Evolutionary conservation across 2,113 vertebrate species (phyloP), one percentile per base, ranked within the genome.

Genomic region (Azemiops feae): DNA sequence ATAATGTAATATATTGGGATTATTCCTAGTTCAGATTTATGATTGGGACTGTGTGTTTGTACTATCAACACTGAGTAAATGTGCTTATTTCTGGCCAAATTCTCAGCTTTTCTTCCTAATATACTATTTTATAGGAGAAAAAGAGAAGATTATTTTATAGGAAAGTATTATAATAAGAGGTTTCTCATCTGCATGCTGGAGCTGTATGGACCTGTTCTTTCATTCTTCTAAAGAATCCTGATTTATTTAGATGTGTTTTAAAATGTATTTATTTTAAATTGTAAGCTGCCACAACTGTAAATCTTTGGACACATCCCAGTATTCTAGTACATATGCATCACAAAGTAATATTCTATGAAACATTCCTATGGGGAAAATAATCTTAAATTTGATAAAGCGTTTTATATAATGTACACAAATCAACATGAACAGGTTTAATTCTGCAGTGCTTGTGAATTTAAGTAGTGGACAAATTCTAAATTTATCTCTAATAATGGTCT

Each of bases 401-500:
- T 20, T 39, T 22, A 22, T 81, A 74, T 74, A 34, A 74, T 39
- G n/a, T 74, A 39, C 6, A 43, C 0, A 3, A 11, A 3, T 18
- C 34, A 60, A 50, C 60, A 58, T 39, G 54, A 14, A 52, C 9
- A 55, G 16, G 23, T 85, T 58, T 92, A 14, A 85, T 92, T 81
- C 5, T 14, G 0, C 11, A 10, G 25, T 87, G 50, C 69, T 3
- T 25, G 20, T 23, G 39, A 94, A 74, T 39, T 74, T 93, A 30
- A 30, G 91, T 88, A 9, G 50, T 88, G 5, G 6, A 94, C 45
- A 92, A 91, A 34, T 74, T 85, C 53, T 55, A 91, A 92, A 85
- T 95, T 92, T 94, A 54, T 96, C 94, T 97, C 93, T 94, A 57
- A 91, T 52, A 96, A 39, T 87, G 88, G 89, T 52, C 23, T 91